Evolutionary conservation across 2,113 vertebrate genomes (phyloP).

Genomic region (Osmerus eperlanus): DNA sequence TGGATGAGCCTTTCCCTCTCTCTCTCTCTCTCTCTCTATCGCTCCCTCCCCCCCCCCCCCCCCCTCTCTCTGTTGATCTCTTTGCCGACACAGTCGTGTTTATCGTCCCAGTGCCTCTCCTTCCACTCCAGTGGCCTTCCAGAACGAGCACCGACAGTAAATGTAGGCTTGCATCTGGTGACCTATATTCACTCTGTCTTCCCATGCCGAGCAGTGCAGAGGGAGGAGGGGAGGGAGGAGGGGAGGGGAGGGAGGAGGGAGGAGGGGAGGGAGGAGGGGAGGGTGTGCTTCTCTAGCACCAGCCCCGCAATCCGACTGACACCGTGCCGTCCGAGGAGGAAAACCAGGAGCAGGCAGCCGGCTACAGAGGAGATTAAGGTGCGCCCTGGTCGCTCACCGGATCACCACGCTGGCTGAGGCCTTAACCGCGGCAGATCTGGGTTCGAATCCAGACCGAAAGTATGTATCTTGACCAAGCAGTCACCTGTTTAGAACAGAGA

Average conservation of each 20-base stretch:
- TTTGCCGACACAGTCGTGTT: not conserved
- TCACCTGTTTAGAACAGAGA: too few relatives aligned
- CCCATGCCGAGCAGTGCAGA: not conserved
- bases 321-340: too few relatives aligned
- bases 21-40: not conserved
- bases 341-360: too few relatives aligned
- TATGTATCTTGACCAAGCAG: too few relatives aligned
- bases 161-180: constrained; percentile 48
- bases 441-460: too few relatives aligned
- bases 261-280: not conserved
- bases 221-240: too few relatives aligned
- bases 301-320: too few relatives aligned
- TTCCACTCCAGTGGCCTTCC: constrained; percentile 45
- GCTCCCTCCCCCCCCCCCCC: not conserved
- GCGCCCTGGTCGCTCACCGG: too few relatives aligned
- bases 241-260: too few relatives aligned
- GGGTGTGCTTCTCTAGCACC: not conserved
- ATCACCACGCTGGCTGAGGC: too few relatives aligned
- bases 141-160: constrained; percentile 17
- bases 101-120: constrained; percentile 27
- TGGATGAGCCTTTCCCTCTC: constrained; percentile 40
- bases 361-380: too few relatives aligned
- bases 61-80: not conserved
- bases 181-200: constrained; percentile 46
- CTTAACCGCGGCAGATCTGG: too few relatives aligned